Conservation (phyloP, 2,888 invertebrate species). For the Ectemnius lituratus region DNA sequence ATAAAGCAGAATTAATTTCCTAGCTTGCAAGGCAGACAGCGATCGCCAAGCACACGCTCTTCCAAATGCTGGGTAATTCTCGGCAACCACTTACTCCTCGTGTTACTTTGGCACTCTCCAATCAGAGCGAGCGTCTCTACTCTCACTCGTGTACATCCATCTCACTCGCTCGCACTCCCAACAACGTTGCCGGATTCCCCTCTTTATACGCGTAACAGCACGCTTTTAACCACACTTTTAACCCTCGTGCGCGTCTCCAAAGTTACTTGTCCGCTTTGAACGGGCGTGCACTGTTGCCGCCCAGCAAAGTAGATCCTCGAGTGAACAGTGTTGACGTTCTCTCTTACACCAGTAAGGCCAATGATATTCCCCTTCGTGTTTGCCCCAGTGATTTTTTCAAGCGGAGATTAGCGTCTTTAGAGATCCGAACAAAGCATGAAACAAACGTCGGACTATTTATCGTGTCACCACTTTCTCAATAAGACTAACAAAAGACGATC, state of each 20-base stretch:
- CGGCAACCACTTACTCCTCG: background rate
- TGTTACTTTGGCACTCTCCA: background rate
- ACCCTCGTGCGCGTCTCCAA: background rate
- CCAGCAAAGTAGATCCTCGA: background rate
- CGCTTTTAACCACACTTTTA: background rate
- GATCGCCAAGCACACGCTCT: background rate
- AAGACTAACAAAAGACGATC: too few species aligned
- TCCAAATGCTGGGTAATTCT: constrained; percentile 6
- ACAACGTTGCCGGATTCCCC: background rate
- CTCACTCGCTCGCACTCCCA: background rate
- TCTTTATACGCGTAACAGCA: background rate
- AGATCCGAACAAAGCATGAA: too few species aligned
- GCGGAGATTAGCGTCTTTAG: too few species aligned
- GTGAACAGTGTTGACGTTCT: constrained; percentile 4
- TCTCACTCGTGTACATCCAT: too few species aligned
- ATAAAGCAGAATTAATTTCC: constrained; percentile 43
- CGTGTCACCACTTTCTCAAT: too few species aligned
- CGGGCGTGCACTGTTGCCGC: background rate
- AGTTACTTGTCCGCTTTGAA: background rate
- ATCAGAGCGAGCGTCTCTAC: background rate
- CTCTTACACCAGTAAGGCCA: background rate
- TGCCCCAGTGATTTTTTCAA: too few species aligned
- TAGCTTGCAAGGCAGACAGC: constrained; percentile 13
- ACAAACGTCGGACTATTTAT: too few species aligned
- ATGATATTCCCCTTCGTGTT: background rate